phyloP scores from a whole-genome alignment of 1,140 invertebrate species.

The Delia radicum region DNA sequence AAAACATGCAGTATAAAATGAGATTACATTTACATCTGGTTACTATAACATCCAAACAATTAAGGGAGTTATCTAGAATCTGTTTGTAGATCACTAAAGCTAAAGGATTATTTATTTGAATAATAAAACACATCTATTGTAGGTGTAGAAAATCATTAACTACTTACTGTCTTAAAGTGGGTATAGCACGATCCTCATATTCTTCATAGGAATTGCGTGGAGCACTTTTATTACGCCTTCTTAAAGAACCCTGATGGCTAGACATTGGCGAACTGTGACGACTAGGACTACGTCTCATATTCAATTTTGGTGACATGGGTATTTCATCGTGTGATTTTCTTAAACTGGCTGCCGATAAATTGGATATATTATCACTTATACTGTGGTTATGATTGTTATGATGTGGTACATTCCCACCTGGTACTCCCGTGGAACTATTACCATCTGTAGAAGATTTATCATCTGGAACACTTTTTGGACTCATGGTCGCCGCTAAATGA shows the following conservation, averaged over 20 bases:
- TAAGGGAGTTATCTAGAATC: background rate
- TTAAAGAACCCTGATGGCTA: slow-evolving; percentile 63
- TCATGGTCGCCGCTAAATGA: slow-evolving; percentile 32
- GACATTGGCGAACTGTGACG: slow-evolving; percentile 54
- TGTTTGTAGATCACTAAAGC: background rate
- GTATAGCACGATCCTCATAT: slow-evolving; percentile 82
- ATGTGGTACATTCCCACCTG: background rate
- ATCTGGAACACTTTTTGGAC: slow-evolving; percentile 39
- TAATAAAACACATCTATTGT: background rate
- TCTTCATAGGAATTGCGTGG: slow-evolving; percentile 78
- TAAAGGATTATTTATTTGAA: background rate
- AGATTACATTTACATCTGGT: background rate
- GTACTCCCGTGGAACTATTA: slow-evolving; percentile 31
- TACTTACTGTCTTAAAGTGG: slow-evolving; percentile 77
- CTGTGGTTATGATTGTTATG: background rate
- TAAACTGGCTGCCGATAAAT: slow-evolving; percentile 29
- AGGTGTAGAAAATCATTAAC: background rate
- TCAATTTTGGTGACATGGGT: slow-evolving; percentile 46
- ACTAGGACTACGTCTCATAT: slow-evolving; percentile 37
- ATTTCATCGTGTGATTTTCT: slow-evolving; percentile 52
- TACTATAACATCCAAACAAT: slow-evolving; percentile 13
- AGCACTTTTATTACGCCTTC: slow-evolving; percentile 74
- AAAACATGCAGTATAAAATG: background rate
- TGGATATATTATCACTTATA: slow-evolving; percentile 27
- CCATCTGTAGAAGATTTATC: slow-evolving; percentile 44